Conservation (phyloP, 2,113 vertebrate species). For the Ascaphus truei region DNA sequence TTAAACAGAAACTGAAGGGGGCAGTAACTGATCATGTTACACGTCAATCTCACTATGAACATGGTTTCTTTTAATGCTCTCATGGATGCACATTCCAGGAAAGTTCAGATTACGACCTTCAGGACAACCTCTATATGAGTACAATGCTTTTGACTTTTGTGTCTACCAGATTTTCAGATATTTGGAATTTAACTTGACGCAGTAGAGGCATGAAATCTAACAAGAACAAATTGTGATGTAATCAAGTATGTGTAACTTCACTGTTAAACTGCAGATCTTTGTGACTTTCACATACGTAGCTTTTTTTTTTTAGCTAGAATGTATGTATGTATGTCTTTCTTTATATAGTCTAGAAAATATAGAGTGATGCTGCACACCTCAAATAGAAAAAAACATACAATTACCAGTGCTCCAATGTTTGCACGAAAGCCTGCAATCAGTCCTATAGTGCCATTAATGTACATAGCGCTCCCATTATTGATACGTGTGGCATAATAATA, state of each 20-base stretch:
- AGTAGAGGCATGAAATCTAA: neutral
- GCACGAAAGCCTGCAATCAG: no score
- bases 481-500: no score
- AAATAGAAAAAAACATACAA: no score
- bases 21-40: neutral
- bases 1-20: neutral
- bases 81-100: neutral
- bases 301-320: no score
- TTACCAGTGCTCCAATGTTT: no score
- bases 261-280: no score
- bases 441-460: no score
- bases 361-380: no score
- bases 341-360: no score
- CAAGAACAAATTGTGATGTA: neutral
- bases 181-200: neutral
- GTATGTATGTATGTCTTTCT: no score
- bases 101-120: conserved; percentile 14
- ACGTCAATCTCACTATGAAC: neutral
- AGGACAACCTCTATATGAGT: neutral
- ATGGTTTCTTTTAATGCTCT: neutral
- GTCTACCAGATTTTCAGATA: neutral
- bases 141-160: neutral
- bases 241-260: neutral
- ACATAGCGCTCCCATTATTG: no score
- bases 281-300: no score